Percentiles rank a stretch among this genome's conserved stretches.
These are phyloP conservation scores for Drosophila burlai DNA, from an alignment of 1,140 invertebrate species.

Conservation along the genomic window DNA sequence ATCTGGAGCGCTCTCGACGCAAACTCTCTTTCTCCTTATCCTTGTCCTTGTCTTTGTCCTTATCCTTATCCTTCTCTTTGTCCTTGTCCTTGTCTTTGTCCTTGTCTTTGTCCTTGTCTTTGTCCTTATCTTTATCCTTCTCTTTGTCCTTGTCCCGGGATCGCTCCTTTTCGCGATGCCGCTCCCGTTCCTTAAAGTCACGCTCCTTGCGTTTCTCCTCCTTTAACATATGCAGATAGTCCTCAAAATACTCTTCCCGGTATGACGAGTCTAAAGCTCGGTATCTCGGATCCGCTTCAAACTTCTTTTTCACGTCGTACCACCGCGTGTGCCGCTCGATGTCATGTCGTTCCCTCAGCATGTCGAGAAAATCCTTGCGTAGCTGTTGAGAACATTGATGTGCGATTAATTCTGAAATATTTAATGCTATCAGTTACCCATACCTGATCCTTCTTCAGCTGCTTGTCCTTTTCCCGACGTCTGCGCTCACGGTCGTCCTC, in stretches of 20 bases:
- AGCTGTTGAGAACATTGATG: constrained; percentile 87
- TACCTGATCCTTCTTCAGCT: constrained; percentile 67
- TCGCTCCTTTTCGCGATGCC: constrained; percentile 80
- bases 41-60: constrained; percentile 77
- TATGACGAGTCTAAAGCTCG: constrained; percentile 93
- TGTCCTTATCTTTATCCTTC: constrained; percentile 78
- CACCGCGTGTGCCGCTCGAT: constrained; percentile 96
- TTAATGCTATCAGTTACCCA: not conserved
- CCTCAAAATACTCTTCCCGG: constrained; percentile 97
- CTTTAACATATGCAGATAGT: constrained; percentile 93
- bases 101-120: constrained; percentile 77
- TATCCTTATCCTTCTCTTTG: constrained; percentile 68
- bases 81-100: constrained; percentile 53
- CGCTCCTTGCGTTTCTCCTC: constrained; percentile 89
- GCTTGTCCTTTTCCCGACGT: constrained; percentile 68
- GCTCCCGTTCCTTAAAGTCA: constrained; percentile 78
- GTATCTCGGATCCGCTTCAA: constrained; percentile 96
- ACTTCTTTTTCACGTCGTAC: constrained; percentile 97
- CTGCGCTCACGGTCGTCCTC: constrained; percentile 80
- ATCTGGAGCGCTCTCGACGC: constrained; percentile 86
- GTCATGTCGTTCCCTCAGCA: constrained; percentile 89
- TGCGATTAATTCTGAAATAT: not conserved
- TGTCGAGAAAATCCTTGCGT: constrained; percentile 95
- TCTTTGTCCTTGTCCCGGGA: constrained; percentile 67
- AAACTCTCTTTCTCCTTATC: constrained; percentile 77